Percentiles rank a stretch among this genome's conserved stretches.
Evolutionary conservation across 2,888 invertebrate genomes (phyloP).

Genomic region (Apodemia zela): DNA sequence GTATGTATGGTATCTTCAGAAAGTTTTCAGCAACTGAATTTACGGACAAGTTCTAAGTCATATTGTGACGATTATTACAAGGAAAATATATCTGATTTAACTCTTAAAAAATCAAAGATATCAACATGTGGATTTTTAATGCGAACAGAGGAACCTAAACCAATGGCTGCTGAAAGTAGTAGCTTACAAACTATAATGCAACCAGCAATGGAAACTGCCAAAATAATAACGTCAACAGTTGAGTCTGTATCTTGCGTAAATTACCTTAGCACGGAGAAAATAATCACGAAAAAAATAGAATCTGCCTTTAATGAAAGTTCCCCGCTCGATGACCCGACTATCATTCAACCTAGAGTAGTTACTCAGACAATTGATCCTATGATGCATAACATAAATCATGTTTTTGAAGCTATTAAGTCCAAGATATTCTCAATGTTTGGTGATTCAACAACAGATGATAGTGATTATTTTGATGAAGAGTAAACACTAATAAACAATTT

Average conservation of each 20-base stretch:
- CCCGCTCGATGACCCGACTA: conserved; percentile 32
- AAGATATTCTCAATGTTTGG: conserved; percentile 45
- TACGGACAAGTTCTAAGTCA: conserved; percentile 32
- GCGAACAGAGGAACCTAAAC: not conserved
- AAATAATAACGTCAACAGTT: not conserved
- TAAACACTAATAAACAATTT: not conserved
- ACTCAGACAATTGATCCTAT: not conserved
- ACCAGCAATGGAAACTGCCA: not conserved
- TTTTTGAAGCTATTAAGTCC: conserved; percentile 43
- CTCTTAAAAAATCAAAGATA: conserved; percentile 11
- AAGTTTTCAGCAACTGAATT: conserved; percentile 36
- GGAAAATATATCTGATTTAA: conserved; percentile 26
- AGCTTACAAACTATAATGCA: not conserved
- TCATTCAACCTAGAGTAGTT: not conserved
- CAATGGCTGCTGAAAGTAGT: not conserved
- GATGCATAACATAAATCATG: conserved; percentile 28
- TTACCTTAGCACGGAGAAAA: not conserved
- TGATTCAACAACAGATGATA: conserved; percentile 28
- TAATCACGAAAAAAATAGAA: not conserved
- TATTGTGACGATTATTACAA: conserved; percentile 23
- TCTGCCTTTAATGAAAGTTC: conserved; percentile 30
- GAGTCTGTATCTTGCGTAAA: not conserved
- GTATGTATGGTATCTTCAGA: conserved; percentile 41
- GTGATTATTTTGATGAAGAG: not conserved
- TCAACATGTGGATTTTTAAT: conserved; percentile 8